A percentile compares a stretch with the other conserved stretches of the same genome.
These are phyloP conservation scores for Latheticus oryzae DNA, from an alignment of 2,888 invertebrate species.

Conservation along the genomic window DNA sequence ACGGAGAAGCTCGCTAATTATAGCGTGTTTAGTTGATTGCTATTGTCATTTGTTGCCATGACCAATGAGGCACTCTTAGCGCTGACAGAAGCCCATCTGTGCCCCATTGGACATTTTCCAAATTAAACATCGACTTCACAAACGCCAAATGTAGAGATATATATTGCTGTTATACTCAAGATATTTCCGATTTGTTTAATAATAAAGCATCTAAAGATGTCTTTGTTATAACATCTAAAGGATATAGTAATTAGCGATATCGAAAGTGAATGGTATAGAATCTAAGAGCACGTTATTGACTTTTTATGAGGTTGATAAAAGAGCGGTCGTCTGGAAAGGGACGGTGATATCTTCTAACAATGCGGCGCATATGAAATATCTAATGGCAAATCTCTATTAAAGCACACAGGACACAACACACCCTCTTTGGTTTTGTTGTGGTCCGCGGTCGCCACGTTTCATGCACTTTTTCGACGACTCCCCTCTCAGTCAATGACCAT, in stretches of 20 bases:
- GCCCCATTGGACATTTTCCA: conserved; percentile 53
- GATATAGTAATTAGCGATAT: conserved; percentile 35
- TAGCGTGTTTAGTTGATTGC: conserved; percentile 48
- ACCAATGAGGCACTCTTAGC: conserved; percentile 59
- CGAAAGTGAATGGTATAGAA: conserved; percentile 31
- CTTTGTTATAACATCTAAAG: neutral
- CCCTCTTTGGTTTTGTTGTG: conserved; percentile 49
- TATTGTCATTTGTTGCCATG: conserved; percentile 57
- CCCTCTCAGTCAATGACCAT: conserved; percentile 58
- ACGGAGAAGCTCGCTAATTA: conserved; percentile 41
- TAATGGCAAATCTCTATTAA: conserved; percentile 58
- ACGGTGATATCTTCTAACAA: conserved; percentile 54
- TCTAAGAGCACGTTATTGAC: conserved; percentile 48
- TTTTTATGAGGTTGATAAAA: conserved; percentile 52
- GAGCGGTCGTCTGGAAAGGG: conserved; percentile 49
- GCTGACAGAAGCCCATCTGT: conserved; percentile 58
- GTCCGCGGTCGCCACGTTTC: conserved; percentile 43
- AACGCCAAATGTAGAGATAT: too few species aligned
- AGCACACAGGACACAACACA: conserved; percentile 49
- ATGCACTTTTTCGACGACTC: conserved; percentile 46
- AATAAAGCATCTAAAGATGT: neutral
- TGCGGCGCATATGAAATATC: conserved; percentile 56
- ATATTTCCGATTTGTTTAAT: neutral
- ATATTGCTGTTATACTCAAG: neutral
- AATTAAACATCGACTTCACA: conserved; percentile 50